Base-by-base conservation (phyloP, 1,140 invertebrate genomes). In the Drosophila mauritiana region DNA sequence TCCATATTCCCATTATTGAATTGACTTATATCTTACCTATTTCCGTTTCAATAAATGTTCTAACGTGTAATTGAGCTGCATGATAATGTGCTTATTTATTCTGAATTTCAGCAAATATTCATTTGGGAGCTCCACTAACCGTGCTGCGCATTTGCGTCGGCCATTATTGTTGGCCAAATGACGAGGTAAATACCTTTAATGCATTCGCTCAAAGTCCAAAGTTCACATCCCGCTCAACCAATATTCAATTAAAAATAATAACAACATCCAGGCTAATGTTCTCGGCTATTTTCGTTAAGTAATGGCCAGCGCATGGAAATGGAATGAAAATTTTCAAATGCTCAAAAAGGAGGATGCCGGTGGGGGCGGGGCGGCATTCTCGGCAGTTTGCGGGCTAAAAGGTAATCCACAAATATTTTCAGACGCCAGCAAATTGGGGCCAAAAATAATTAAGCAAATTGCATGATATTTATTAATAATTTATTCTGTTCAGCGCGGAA, bases 211-310 rank as follows among this genome's bases (percentile, higher is more conserved):
- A n/a, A 34, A 56, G 34, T 45, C 20, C 48, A 20, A 13, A 27
- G 13, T 20, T 36, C 42, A 20, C 42, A 43, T 25, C 20, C 12
- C 37, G 11, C 25, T 4, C 20, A 20, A 13, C 48, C 48, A 53
- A 79, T 76, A 81, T 73, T 52, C 75, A 83, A 86, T 82, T 88
- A 79, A 77, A 83, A 86, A 82, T 86, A 86, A 88, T 75, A 86
- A 82, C 70, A 82, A 55, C 72, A 76, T 52, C 52, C 37, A n/a
- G 39, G 54, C 69, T 65, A 83, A 83, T 82, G 68, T 45, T 69
- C 27, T 48, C 55, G 54, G 45, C 69, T 61, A 79, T 82, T 81
- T 83, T 43, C 57, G 54, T 58, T 68, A 68, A 77, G 61, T 77
- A 81, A 85, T 61, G 61, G 34, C 12, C 46, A 57, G 49, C 43